These are phyloP conservation scores for Plodia interpunctella DNA, from an alignment of 1,140 invertebrate genomes.

Conservation along the genomic window DNA sequence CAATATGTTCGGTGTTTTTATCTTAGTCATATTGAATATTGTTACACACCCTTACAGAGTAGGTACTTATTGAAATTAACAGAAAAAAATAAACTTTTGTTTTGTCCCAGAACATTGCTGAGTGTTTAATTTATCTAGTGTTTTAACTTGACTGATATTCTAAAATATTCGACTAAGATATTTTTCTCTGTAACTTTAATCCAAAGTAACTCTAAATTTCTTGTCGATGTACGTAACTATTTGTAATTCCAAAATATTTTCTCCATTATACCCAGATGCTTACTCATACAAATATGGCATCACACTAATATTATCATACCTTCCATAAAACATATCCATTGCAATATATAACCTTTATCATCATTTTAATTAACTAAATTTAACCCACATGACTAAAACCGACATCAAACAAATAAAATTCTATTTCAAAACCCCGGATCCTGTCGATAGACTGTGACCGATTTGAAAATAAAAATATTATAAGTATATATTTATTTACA, in stretches of 20 bases:
- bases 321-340: constrained; percentile 7
- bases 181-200: too few species aligned
- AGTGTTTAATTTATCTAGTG: too few species aligned
- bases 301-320: constrained; percentile 12
- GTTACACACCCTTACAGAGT: too few species aligned
- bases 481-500: constrained; percentile 70
- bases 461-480: constrained; percentile 52
- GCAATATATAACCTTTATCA: constrained; percentile 7
- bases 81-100: too few species aligned
- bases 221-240: background rate
- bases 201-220: too few species aligned
- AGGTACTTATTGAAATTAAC: too few species aligned
- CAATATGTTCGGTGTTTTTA: background rate
- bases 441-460: constrained; percentile 27
- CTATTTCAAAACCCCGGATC: constrained; percentile 26
- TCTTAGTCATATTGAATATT: background rate
- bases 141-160: too few species aligned
- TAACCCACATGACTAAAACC: constrained; percentile 28
- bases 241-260: background rate
- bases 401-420: constrained; percentile 24
- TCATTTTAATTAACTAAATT: constrained; percentile 21
- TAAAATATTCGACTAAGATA: too few species aligned
- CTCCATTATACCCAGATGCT: background rate
- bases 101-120: too few species aligned
- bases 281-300: constrained; percentile 17